Percentiles rank a stretch among this genome's conserved stretches.
These are phyloP conservation scores for Acinonyx jubatus DNA, from an alignment of 2,113 vertebrate species.

Conservation along the genomic window DNA sequence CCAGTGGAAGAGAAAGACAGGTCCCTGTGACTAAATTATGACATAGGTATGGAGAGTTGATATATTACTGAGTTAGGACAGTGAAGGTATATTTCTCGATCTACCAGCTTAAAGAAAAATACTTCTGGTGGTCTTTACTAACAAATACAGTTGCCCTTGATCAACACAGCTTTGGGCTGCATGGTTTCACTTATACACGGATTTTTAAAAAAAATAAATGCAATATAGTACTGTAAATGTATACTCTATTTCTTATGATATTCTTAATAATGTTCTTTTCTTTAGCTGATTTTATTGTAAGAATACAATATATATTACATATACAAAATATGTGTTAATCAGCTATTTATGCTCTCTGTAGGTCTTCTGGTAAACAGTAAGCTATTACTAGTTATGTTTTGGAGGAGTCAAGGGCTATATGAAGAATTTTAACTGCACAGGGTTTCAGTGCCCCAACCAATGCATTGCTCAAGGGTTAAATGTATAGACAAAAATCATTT, in stretches of 20 bases:
- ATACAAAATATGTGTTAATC: neutral
- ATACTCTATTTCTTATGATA: neutral
- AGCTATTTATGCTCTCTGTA: neutral
- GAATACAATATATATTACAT: neutral
- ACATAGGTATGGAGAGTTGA: neutral
- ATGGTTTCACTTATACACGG: no score
- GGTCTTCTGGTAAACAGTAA: neutral
- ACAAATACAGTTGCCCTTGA: neutral
- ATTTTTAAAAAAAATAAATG: neutral
- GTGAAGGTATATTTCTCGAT: neutral
- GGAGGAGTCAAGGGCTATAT: neutral
- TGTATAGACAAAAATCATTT: neutral
- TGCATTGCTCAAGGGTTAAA: neutral
- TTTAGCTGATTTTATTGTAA: neutral
- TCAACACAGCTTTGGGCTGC: neutral
- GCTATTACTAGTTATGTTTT: neutral
- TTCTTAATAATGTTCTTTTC: neutral
- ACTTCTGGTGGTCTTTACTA: neutral
- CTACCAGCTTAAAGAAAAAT: neutral
- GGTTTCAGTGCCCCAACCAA: neutral
- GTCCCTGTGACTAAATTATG: neutral
- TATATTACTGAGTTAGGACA: neutral
- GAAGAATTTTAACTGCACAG: neutral
- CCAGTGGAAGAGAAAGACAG: neutral
- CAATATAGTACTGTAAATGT: neutral